phyloP scores from a whole-genome alignment of 92 coral and sea anemone genomes.

The Virgularia gustaviana region DNA sequence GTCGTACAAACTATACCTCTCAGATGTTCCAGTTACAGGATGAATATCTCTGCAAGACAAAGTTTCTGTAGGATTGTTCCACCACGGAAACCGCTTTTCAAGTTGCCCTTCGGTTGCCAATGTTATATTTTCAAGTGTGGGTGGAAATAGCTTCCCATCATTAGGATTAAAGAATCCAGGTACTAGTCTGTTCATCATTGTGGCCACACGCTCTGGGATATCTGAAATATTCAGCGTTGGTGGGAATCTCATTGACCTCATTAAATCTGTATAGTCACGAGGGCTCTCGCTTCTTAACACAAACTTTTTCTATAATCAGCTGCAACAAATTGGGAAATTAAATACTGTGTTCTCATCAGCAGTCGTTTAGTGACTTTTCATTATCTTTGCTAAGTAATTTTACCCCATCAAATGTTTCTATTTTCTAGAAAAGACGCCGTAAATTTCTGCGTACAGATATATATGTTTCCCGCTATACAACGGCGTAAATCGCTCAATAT shows the following conservation, averaged over 20 bases:
- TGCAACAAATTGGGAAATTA: too few species aligned
- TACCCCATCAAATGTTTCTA: too few species aligned
- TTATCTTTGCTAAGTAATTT: too few species aligned
- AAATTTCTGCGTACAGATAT: too few species aligned
- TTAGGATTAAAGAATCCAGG: conserved; percentile 40
- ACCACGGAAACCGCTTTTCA: conserved; percentile 27
- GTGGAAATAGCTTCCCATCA: conserved; percentile 36
- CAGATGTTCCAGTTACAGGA: conserved; percentile 42
- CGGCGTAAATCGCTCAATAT: too few species aligned
- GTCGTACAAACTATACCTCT: conserved; percentile 38
- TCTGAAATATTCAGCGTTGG: conserved; percentile 46
- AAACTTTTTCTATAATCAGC: too few species aligned
- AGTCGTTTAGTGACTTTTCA: too few species aligned
- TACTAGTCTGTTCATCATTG: conserved; percentile 33
- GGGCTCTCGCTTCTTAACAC: conserved; percentile 58
- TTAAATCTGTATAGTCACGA: conserved; percentile 46
- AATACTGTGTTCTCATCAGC: too few species aligned
- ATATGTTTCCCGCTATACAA: too few species aligned
- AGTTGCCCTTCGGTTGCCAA: conserved; percentile 40
- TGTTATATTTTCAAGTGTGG: conserved; percentile 27
- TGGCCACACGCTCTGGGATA: conserved; percentile 54
- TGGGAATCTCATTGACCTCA: conserved; percentile 42
- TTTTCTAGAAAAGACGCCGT: too few species aligned
- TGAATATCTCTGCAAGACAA: conserved; percentile 18
- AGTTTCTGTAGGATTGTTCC: not conserved